Evolutionary conservation across 1,140 invertebrate species (phyloP).

Genomic region (Acyrthosiphon pisum): DNA sequence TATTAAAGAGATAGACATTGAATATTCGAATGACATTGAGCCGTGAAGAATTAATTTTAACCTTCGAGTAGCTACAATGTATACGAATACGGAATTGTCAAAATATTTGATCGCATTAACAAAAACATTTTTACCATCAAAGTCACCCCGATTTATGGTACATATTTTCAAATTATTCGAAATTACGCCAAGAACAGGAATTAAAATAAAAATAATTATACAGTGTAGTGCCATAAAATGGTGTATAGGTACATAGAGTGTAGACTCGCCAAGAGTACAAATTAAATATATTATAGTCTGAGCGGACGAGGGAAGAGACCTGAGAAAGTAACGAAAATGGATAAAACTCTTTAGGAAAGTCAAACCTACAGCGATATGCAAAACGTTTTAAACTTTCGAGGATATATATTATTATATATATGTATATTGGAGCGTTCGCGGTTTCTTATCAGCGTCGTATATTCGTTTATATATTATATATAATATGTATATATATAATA

Average conservation of each 20-base stretch:
- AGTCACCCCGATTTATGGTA: background rate
- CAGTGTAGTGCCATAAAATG: background rate
- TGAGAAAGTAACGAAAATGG: constrained; percentile 14
- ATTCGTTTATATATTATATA: background rate
- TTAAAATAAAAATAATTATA: background rate
- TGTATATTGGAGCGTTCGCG: background rate
- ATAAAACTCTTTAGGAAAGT: background rate
- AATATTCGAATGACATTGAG: background rate
- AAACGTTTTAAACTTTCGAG: background rate
- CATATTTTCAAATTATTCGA: background rate
- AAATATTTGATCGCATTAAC: background rate
- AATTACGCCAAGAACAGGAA: background rate
- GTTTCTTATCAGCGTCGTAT: constrained; percentile 41
- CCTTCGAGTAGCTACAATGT: background rate
- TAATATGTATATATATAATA: background rate
- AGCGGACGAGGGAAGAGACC: background rate
- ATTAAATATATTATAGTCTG: background rate
- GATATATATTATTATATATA: background rate
- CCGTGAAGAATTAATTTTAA: background rate
- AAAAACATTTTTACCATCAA: background rate
- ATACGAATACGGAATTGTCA: no score
- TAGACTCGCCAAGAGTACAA: background rate
- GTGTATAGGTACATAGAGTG: background rate
- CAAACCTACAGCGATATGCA: background rate
- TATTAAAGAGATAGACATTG: background rate